phyloP scores from a whole-genome alignment of 64 coral and sea anemone genomes.

The Actinia equina region DNA sequence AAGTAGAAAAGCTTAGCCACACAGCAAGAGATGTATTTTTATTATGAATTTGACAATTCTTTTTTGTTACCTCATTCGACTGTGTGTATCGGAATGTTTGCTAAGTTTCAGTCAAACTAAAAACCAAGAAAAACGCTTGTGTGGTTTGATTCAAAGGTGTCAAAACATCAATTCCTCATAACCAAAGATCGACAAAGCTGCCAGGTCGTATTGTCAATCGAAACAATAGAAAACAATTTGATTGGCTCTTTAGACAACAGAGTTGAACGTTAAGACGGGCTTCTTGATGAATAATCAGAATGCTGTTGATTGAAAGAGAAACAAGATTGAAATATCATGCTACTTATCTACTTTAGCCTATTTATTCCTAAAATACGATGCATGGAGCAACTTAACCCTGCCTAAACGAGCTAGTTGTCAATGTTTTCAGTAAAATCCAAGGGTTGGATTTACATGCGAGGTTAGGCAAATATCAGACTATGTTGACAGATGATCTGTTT shows the following conservation, averaged over 20 bases:
- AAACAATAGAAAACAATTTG: background rate
- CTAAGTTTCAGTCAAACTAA: background rate
- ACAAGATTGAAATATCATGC: background rate
- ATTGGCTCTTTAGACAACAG: background rate
- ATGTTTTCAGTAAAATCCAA: background rate
- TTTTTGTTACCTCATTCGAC: background rate
- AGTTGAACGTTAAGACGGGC: background rate
- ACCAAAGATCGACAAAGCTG: background rate
- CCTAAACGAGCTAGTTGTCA: background rate
- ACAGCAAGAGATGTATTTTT: constrained; percentile 1
- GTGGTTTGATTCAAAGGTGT: background rate
- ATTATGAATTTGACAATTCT: background rate
- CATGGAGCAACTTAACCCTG: background rate
- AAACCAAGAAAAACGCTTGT: background rate
- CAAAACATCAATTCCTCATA: background rate
- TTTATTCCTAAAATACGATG: background rate
- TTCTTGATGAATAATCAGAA: constrained; percentile 1
- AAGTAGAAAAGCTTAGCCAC: background rate
- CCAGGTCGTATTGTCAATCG: constrained; percentile 1
- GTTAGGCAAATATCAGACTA: background rate
- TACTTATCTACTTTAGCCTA: background rate
- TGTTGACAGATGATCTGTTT: background rate
- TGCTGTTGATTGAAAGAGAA: background rate
- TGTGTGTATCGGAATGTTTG: constrained; percentile 1
- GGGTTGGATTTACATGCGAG: background rate